Evolutionary conservation across 2,888 invertebrate genomes (phyloP), one percentile per base, ranked within the genome.

Genomic region (Elysia crispata): DNA sequence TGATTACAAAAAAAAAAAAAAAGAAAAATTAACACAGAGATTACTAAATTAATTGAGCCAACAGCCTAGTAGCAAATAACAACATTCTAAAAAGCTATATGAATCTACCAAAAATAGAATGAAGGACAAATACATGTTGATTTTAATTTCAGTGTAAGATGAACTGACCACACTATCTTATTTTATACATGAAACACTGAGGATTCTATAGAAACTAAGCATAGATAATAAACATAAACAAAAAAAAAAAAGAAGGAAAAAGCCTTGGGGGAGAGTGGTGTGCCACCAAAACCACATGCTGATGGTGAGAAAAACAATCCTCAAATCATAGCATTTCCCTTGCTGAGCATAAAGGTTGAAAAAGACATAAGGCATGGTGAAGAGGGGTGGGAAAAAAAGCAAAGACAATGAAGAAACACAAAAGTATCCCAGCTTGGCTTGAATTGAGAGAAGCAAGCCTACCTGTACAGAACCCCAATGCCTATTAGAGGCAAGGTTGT

Each of bases 381-480:
- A 28, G 30, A 66, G 30, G 20, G 30, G 6, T 18, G 30, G 30
- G 25, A 66, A 66, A 28, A 41, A 33, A 60, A 25, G n/a, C 18
- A 62, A 73, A 23, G 15, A 54, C 50, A 73, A 73, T 31, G 60
- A 33, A 62, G 60, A 5, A 13, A 13, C 41, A 57, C 73, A 57
- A 30, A 33, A 64, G 23, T 28, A 18, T 66, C 30, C 57, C 15
- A 49, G 25, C 33, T n/a, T 31, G 72, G 60, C 66, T 30, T n/a
- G 54, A 62, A 50, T 31, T 25, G 70, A 60, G 74, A 80, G 62
- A 74, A 75, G 60, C 30, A 41, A 64, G 75, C 86, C 83, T 91
- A 97, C 97, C 96, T 98, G 98, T 89, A 98, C 98, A 91, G 98
- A 98, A 93, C 98, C 98, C 93, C 97, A 97, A 83, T 93, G 93